Conservation (phyloP, 64 coral and sea anemone species). For the Hydrozoanthus tunicans region DNA sequence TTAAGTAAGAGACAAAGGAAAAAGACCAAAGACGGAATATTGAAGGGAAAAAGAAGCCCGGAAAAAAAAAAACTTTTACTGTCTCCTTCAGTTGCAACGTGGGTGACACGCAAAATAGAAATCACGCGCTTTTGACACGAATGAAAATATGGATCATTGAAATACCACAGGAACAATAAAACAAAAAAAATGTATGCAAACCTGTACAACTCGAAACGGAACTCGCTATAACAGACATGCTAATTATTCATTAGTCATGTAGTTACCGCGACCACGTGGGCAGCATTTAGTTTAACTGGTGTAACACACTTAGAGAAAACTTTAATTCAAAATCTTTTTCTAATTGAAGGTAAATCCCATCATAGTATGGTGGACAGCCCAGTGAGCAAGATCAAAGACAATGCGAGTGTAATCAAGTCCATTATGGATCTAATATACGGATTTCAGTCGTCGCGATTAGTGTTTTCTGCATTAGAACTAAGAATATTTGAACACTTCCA, state of each 20-base stretch:
- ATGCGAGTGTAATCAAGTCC: not conserved
- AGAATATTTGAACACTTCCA: constrained; percentile 42
- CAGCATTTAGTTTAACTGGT: not conserved
- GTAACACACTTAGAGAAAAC: not conserved
- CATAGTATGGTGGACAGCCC: constrained; percentile 28
- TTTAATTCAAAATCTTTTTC: not conserved
- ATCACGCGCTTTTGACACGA: constrained; percentile 35
- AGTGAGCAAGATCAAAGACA: constrained; percentile 2
- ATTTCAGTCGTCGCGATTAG: constrained; percentile 50
- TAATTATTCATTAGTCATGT: constrained; percentile 31
- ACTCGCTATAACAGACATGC: not conserved
- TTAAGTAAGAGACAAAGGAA: not conserved
- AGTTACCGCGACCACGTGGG: constrained; percentile 28
- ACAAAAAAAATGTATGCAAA: constrained; percentile 25
- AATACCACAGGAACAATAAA: constrained; percentile 38
- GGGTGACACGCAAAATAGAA: constrained; percentile 41
- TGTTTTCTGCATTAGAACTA: constrained; percentile 37
- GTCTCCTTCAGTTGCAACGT: not conserved
- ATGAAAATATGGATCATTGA: constrained; percentile 41
- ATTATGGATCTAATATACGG: constrained; percentile 47
- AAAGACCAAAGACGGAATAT: not conserved
- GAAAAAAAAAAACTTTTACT: not conserved
- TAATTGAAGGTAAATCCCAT: not conserved
- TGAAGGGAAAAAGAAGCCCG: not conserved
- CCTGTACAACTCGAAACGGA: constrained; percentile 27